phyloP scores from a whole-genome alignment of 1,140 invertebrate species.

The Epicauta chinensis region DNA sequence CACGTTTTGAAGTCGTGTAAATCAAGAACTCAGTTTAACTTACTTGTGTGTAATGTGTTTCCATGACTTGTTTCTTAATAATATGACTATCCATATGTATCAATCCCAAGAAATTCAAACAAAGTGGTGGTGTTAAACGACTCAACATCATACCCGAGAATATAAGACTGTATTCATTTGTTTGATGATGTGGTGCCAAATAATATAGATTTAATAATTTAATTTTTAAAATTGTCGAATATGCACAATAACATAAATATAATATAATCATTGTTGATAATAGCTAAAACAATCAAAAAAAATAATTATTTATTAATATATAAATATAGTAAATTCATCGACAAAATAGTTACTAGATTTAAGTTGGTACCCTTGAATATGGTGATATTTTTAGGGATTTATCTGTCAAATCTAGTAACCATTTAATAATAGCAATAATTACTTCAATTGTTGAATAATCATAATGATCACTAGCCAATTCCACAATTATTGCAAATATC shows the following conservation, averaged over 20 bases:
- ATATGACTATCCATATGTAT: conserved; percentile 98
- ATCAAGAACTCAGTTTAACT: conserved; percentile 8
- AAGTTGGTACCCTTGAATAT: no score
- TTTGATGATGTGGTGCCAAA: conserved; percentile 93
- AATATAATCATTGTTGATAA: conserved; percentile 85
- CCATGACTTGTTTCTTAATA: conserved; percentile 70
- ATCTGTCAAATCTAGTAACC: no score
- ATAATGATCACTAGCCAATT: conserved; percentile 71
- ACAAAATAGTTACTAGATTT: no score
- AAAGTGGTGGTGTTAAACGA: conserved; percentile 94
- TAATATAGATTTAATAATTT: conserved; percentile 96
- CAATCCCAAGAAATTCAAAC: conserved; percentile 95
- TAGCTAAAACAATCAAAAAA: conserved; percentile 48
- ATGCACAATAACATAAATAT: conserved; percentile 95
- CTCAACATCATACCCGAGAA: conserved; percentile 98
- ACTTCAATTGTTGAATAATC: conserved; percentile 96
- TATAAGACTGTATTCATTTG: conserved; percentile 97
- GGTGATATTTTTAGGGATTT: no score
- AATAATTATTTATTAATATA: conserved; percentile 67
- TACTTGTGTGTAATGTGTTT: conserved; percentile 87
- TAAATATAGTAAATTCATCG: no score
- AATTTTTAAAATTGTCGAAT: conserved; percentile 96
- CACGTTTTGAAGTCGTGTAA: not conserved
- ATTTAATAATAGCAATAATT: conserved; percentile 22
- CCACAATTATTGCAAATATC: conserved; percentile 89